Base-by-base conservation (phyloP, 2,113 vertebrate species). In the Campylorhamphus procurvoides region DNA sequence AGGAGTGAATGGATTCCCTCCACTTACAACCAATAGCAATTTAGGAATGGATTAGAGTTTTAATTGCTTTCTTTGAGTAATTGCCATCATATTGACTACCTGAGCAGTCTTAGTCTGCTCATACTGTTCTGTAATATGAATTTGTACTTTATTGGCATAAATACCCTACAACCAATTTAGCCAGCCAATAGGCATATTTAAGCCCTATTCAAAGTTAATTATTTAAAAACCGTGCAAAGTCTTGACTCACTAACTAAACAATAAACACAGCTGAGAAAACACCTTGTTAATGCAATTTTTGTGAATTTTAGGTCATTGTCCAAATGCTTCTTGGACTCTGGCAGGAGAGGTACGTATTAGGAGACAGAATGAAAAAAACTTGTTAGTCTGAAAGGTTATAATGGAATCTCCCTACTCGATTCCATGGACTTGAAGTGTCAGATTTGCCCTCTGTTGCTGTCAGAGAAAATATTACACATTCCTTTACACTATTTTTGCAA, bases 31-130 rank as follows among this genome's bases (percentile, higher is more conserved):
- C 91, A 83, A 91, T 73, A 92, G 76, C n/a, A 95, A 78, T 95
- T 95, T 75, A 83, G 81, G 46, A 63, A 89, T 87, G 82, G 90
- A 89, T 96, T 94, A 87, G 59, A 87, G 79, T 79, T 96, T 93
- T 95, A 95, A 97, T 97, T 95, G 93, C 59, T 94, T 91, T 55
- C 81, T 95, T 94, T 93, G 69, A 84, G 81, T 39, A 59, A 89
- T 95, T 95, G 74, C 77, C 18, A 46, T 67, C 47, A 55, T 78
- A 94, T 93, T 84, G 94, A 94, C 91, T 49, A 95, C 91, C 58
- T 93, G 90, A 94, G 79, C 52, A 84, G 67, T 72, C 82, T 87
- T 79, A 72, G 40, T 66, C 81, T 93, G n/a, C 44, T 89, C 39
- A 19, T 8, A 67, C 77, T 93, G 49, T 22, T 90, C 56, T 82